Conservation (phyloP, 2,888 invertebrate genomes). For the Tipula vernalis region DNA sequence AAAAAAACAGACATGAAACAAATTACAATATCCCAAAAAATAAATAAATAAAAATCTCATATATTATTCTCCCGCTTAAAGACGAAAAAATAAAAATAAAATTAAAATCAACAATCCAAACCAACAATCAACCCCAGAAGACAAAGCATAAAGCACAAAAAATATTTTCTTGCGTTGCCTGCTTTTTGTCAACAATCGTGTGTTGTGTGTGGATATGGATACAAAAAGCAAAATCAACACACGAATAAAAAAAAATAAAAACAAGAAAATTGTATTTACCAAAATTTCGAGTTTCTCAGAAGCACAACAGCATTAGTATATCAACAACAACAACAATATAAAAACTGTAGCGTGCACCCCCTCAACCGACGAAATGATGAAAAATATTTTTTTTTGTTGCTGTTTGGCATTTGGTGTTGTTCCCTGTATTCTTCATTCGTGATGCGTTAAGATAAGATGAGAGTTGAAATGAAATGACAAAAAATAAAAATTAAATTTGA, state of each 20-base stretch:
- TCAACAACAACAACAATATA: neutral
- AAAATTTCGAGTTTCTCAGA: neutral
- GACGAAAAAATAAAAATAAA: neutral
- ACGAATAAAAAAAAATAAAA: neutral
- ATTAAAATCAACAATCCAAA: neutral
- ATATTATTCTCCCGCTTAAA: neutral
- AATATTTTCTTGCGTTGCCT: neutral
- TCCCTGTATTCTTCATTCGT: neutral
- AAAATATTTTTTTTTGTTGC: neutral
- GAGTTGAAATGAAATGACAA: neutral
- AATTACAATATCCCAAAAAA: neutral
- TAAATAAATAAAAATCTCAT: neutral
- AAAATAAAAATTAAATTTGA: neutral
- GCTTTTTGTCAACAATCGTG: neutral
- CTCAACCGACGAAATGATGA: neutral
- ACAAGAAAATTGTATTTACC: too few relatives aligned
- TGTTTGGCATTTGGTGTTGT: neutral
- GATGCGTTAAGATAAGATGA: neutral
- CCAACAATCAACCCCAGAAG: conserved; percentile 4
- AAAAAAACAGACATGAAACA: neutral
- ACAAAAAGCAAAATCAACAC: neutral
- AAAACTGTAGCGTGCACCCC: neutral
- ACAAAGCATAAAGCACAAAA: neutral
- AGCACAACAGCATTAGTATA: neutral
- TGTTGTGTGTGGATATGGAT: neutral